Evolutionary conservation across 1,140 invertebrate genomes (phyloP).

Genomic region (Branchinecta lynchi): DNA sequence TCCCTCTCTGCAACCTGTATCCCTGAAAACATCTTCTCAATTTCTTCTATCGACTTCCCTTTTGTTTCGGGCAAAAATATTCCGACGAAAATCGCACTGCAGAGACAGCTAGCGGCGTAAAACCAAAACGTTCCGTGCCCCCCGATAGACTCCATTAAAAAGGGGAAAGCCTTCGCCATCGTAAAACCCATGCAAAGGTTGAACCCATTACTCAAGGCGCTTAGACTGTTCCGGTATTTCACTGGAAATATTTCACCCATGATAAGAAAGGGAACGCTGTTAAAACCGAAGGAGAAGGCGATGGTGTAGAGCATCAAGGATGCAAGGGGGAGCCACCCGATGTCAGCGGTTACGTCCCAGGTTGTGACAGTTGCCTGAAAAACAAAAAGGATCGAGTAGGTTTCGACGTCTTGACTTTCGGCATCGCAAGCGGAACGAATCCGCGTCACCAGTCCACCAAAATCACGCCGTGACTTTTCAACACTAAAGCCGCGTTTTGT

Average conservation of each 20-base stretch:
- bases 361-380: conserved; percentile 21
- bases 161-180: conserved; percentile 31
- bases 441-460: too few species aligned
- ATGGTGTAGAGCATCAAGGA: conserved; percentile 30
- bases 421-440: too few species aligned
- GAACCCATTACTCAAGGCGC: conserved; percentile 28
- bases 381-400: too few species aligned
- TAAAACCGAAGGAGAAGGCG: conserved; percentile 33
- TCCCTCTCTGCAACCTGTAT: background rate
- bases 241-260: conserved; percentile 34
- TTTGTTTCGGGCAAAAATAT: conserved; percentile 25
- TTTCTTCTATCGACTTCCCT: conserved; percentile 21
- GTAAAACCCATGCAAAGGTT: conserved; percentile 32
- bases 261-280: conserved; percentile 33
- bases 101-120: conserved; percentile 31
- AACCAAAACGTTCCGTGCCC: conserved; percentile 32
- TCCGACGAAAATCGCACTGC: conserved; percentile 32
- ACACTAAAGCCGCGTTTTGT: too few species aligned
- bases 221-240: conserved; percentile 28
- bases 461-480: too few species aligned
- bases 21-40: conserved; percentile 14
- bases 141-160: conserved; percentile 27
- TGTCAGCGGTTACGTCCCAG: conserved; percentile 19
- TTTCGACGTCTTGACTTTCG: too few species aligned
- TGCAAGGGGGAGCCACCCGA: conserved; percentile 29